Conservation (phyloP, 2,113 vertebrate genomes). For the Benitochromis conjunctus region DNA sequence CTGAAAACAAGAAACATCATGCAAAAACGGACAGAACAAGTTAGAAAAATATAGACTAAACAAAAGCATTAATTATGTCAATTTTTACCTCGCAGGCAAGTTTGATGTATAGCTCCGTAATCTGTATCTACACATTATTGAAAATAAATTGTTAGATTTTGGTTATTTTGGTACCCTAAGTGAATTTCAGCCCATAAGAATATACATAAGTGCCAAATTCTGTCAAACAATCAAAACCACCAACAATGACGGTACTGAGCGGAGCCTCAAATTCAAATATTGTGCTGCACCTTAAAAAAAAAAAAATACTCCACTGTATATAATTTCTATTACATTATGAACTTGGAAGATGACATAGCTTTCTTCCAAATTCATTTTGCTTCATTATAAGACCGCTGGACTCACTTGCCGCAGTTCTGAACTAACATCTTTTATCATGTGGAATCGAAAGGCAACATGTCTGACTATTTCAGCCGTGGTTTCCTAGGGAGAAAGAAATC, state of each 20-base stretch:
- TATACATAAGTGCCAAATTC: background rate
- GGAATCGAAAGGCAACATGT: background rate
- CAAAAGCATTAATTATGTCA: background rate
- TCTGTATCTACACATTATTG: background rate
- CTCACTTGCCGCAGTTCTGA: background rate
- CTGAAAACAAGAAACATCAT: background rate
- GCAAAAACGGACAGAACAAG: background rate
- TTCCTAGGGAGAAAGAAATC: slow-evolving; percentile 28
- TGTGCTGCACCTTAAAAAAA: background rate
- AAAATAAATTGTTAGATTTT: background rate
- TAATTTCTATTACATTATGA: background rate
- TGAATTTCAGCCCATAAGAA: background rate
- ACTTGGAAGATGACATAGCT: background rate
- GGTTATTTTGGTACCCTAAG: too few species aligned
- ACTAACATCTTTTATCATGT: background rate
- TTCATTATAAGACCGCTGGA: background rate
- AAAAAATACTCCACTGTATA: background rate
- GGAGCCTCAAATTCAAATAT: background rate
- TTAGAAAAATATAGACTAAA: background rate
- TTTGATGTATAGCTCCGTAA: background rate
- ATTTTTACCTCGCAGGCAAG: background rate
- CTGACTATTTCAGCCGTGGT: slow-evolving; percentile 3
- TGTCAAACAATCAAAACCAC: background rate
- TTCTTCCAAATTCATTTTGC: background rate
- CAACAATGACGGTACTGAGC: background rate